Evolutionary conservation across 2,888 invertebrate species (phyloP).

Genomic region (Spilosoma lubricipeda): DNA sequence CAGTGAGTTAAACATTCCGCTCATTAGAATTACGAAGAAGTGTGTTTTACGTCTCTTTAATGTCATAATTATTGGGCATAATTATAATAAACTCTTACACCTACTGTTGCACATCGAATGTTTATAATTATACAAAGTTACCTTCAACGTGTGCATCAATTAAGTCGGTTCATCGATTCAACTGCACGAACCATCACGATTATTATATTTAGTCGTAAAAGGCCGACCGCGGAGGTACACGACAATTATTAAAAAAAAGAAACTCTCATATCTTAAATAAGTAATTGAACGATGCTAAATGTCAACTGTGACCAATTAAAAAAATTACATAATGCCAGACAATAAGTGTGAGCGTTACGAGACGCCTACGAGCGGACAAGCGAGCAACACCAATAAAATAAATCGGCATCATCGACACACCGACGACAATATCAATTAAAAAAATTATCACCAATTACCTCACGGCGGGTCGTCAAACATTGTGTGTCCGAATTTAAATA

Average conservation of each 20-base stretch:
- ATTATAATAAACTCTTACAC: conserved; percentile 16
- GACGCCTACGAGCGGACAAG: conserved; percentile 36
- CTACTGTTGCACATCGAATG: conserved; percentile 16
- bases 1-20: not conserved
- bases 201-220: conserved; percentile 55
- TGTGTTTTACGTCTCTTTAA: not conserved
- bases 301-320: conserved; percentile 63
- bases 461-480: conserved; percentile 73
- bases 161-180: conserved; percentile 42
- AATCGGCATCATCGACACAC: conserved; percentile 55
- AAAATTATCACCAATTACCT: conserved; percentile 76
- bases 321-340: conserved; percentile 48
- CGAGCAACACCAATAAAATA: conserved; percentile 52
- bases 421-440: conserved; percentile 72
- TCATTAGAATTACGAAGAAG: not conserved
- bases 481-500: conserved; percentile 74
- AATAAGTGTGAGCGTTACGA: conserved; percentile 37
- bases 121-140: conserved; percentile 36
- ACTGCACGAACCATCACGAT: conserved; percentile 44
- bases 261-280: conserved; percentile 56
- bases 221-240: conserved; percentile 48
- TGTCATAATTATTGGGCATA: conserved; percentile 20
- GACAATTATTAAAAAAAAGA: conserved; percentile 51
- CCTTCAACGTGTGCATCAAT: conserved; percentile 49
- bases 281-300: conserved; percentile 60